Percentiles rank a stretch among this genome's conserved stretches.
Evolutionary conservation across 2,797 vertebrate species (phyloP).

Genomic region (Synaphobranchus kaupii): DNA sequence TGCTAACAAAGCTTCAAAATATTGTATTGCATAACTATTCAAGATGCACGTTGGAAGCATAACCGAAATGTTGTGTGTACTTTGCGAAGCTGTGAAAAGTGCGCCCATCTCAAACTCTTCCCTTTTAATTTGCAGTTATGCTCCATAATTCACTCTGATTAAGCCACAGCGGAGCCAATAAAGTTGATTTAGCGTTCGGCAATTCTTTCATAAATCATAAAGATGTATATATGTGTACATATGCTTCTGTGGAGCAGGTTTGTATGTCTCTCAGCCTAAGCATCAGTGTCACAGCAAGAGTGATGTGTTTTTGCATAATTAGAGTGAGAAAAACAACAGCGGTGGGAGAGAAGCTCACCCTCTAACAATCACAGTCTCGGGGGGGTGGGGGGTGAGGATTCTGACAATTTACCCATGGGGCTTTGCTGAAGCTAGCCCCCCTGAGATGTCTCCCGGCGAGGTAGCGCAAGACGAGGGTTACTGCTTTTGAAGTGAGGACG

Average conservation of each 20-base stretch:
- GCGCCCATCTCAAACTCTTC: background rate
- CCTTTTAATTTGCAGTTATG: background rate
- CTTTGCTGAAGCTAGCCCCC: slow-evolving; percentile 33
- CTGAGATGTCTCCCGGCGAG: slow-evolving; percentile 34
- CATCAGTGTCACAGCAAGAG: background rate
- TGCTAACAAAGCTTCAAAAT: background rate
- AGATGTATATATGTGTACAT: background rate
- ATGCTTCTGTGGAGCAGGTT: background rate
- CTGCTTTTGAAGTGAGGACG: slow-evolving; percentile 28
- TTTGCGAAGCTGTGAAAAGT: background rate
- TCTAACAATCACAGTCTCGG: slow-evolving; percentile 31
- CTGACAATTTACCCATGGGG: slow-evolving; percentile 18
- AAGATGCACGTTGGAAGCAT: background rate
- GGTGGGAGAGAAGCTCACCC: slow-evolving; percentile 26
- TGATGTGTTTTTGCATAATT: background rate
- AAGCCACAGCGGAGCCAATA: background rate
- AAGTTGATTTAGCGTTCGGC: background rate
- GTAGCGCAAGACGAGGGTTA: background rate
- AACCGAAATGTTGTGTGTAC: background rate
- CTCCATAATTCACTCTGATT: background rate
- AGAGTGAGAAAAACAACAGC: slow-evolving; percentile 23
- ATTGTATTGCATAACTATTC: background rate
- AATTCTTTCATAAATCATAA: background rate
- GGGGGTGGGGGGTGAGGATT: background rate
- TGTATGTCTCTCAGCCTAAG: background rate